These are phyloP conservation scores for Oplegnathus fasciatus DNA, from an alignment of 2,113 vertebrate species.

Conservation along the genomic window DNA sequence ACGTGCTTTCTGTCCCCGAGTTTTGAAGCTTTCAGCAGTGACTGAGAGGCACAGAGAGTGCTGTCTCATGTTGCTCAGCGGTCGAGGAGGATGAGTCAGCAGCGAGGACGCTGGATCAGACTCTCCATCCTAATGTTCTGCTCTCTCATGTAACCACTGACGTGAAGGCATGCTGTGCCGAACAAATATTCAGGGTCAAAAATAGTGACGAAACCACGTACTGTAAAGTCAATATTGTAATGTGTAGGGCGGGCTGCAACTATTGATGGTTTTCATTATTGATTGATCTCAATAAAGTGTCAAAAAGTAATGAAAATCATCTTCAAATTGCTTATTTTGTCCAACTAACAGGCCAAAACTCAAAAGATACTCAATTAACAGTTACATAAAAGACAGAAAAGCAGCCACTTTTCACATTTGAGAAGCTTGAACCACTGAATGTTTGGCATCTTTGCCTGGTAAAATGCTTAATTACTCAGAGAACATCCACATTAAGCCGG, in stretches of 20 bases:
- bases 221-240: not conserved
- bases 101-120: constrained; percentile 37
- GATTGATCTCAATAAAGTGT: not conserved
- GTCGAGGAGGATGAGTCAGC: constrained; percentile 62
- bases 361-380: not conserved
- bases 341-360: not conserved
- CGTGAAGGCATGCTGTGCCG: not conserved
- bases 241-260: not conserved
- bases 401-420: no score
- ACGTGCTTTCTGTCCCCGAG: constrained; percentile 43
- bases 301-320: not conserved
- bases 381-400: no score
- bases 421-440: no score
- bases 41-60: constrained; percentile 44
- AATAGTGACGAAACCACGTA: not conserved
- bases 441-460: no score
- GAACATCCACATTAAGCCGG: no score
- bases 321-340: not conserved
- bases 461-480: no score
- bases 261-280: not conserved
- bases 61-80: constrained; percentile 50
- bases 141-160: constrained; percentile 21
- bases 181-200: not conserved
- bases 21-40: constrained; percentile 54
- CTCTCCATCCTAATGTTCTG: constrained; percentile 30